These are phyloP conservation scores for Artemia franciscana DNA, from an alignment of 1,140 invertebrate species.

Conservation along the genomic window DNA sequence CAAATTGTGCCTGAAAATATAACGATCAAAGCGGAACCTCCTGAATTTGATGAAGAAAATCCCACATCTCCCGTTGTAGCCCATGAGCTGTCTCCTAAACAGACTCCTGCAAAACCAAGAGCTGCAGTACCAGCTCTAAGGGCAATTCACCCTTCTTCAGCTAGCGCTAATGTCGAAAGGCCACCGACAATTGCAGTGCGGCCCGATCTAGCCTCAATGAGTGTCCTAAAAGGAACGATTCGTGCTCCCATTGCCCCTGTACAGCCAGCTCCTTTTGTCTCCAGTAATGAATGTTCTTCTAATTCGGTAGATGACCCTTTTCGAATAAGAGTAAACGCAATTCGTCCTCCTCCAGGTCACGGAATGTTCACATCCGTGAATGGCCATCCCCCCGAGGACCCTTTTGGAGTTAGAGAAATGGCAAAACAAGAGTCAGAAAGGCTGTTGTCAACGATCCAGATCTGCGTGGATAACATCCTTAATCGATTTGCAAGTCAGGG, in stretches of 20 bases:
- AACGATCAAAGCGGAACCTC: neutral
- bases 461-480: neutral
- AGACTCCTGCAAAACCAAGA: neutral
- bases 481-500: neutral
- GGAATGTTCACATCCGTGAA: neutral
- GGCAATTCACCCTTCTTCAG: neutral
- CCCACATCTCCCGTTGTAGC: neutral
- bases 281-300: too few species aligned
- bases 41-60: neutral
- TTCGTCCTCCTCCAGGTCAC: neutral
- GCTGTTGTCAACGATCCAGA: neutral
- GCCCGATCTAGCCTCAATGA: slow-evolving; percentile 5
- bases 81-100: neutral
- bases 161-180: neutral
- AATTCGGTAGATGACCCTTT: too few species aligned
- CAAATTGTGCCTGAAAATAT: neutral
- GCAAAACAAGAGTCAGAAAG: neutral
- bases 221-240: neutral
- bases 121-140: neutral
- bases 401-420: neutral
- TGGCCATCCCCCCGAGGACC: neutral
- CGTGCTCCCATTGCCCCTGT: neutral
- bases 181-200: neutral
- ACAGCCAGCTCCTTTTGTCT: neutral
- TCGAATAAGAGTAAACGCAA: neutral